phyloP scores from a whole-genome alignment of 1,140 invertebrate genomes.

The Nomia melanderi region DNA sequence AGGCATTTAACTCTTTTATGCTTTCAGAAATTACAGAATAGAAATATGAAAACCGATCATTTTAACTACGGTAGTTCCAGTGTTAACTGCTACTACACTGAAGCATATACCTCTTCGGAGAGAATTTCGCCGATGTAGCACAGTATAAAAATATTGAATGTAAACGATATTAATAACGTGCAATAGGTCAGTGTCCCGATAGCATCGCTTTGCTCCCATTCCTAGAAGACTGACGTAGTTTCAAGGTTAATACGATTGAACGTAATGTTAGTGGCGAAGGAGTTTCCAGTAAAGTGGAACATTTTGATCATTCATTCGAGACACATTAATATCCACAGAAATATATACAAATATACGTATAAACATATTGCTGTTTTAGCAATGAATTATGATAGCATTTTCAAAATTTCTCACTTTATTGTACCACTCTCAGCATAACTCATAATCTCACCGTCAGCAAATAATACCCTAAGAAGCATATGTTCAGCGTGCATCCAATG shows the following conservation, averaged over 20 bases:
- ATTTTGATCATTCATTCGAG: background rate
- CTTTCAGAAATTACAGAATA: background rate
- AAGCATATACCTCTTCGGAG: slow-evolving; percentile 62
- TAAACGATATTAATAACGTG: slow-evolving; percentile 63
- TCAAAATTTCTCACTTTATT: background rate
- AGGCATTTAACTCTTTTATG: too few relatives aligned
- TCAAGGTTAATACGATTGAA: too few relatives aligned
- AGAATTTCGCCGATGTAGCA: slow-evolving; percentile 69
- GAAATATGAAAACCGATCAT: background rate
- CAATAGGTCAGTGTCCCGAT: slow-evolving; percentile 59
- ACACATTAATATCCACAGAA: too few relatives aligned
- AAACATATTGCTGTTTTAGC: too few relatives aligned
- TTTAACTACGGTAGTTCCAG: background rate
- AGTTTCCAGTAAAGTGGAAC: background rate
- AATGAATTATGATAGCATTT: too few relatives aligned
- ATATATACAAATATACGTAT: too few relatives aligned
- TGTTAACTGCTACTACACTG: too few relatives aligned
- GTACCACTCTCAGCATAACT: background rate
- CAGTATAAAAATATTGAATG: slow-evolving; percentile 70
- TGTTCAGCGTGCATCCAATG: slow-evolving; percentile 71
- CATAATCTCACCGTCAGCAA: slow-evolving; percentile 70
- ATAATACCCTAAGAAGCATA: slow-evolving; percentile 73
- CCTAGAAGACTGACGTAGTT: slow-evolving; percentile 57
- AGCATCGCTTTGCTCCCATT: slow-evolving; percentile 65
- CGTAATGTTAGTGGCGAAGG: background rate